A percentile compares a stretch with the other conserved stretches of the same genome.
Evolutionary conservation across 2,113 vertebrate species (phyloP).

Genomic region (Eurystomus gularis): DNA sequence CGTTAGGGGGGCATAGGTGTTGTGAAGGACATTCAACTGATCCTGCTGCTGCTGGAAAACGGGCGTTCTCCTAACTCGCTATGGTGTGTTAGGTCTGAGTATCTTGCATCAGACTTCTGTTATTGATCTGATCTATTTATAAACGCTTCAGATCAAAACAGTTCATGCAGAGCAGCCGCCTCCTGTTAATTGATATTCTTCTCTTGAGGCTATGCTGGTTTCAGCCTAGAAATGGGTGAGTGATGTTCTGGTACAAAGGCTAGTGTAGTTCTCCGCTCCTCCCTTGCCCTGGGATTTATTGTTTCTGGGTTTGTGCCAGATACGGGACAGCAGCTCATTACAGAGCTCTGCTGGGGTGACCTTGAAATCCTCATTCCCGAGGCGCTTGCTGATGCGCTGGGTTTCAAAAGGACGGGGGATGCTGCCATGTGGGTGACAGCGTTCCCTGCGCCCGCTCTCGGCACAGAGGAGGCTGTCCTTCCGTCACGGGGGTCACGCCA

Average conservation of each 20-base stretch:
- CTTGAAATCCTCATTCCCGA: not conserved
- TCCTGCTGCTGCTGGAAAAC: rapidly evolving
- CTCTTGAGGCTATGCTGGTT: not conserved
- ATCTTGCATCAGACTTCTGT: not conserved
- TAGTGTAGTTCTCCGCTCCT: not conserved
- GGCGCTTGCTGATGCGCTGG: not conserved
- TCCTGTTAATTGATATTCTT: not conserved
- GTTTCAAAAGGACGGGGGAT: not conserved
- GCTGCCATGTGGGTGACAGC: not conserved
- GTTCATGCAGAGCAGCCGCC: not conserved
- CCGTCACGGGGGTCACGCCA: rapidly evolving
- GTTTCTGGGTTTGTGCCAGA: not conserved
- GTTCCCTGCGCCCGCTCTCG: not conserved
- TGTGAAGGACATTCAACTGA: not conserved
- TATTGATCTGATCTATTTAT: not conserved
- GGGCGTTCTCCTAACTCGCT: not conserved
- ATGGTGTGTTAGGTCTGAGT: not conserved
- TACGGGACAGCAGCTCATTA: not conserved
- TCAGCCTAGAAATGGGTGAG: not conserved
- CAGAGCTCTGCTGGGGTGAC: not conserved
- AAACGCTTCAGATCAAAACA: not conserved
- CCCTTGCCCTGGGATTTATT: not conserved
- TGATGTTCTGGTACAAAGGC: not conserved
- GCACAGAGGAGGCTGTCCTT: not conserved
- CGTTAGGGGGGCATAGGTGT: not conserved